These are phyloP conservation scores for Bombus waltoni DNA, from an alignment of 1,140 invertebrate genomes.

Conservation along the genomic window DNA sequence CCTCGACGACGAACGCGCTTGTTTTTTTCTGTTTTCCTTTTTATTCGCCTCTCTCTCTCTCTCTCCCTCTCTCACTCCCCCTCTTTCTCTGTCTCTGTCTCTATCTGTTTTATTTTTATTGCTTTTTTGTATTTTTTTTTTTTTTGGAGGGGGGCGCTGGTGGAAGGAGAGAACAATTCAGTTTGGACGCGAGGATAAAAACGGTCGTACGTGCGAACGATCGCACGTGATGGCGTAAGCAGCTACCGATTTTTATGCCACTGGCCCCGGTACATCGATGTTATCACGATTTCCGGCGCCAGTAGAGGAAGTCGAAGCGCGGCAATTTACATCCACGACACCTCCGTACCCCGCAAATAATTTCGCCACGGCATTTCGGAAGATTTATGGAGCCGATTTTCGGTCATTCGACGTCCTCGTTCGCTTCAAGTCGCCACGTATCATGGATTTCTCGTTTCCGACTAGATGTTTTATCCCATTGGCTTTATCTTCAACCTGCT, in stretches of 20 bases:
- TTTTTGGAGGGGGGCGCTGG: neutral
- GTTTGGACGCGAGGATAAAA: conserved; percentile 5
- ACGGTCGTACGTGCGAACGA: conserved; percentile 18
- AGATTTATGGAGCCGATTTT: conserved; percentile 26
- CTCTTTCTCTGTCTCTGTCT: neutral
- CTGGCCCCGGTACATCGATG: neutral
- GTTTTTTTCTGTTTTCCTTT: neutral
- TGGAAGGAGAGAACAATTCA: neutral
- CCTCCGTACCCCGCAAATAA: neutral
- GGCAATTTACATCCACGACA: conserved; percentile 21
- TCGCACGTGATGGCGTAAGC: conserved; percentile 29
- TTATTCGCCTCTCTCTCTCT: neutral
- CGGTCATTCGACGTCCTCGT: neutral
- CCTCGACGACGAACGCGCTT: conserved; percentile 27
- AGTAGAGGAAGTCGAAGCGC: conserved; percentile 35
- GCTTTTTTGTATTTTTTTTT: neutral
- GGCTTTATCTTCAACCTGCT: neutral
- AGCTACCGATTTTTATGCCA: conserved; percentile 26
- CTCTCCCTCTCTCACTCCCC: neutral
- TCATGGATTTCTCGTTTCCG: neutral
- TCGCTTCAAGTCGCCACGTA: neutral
- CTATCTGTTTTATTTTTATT: neutral
- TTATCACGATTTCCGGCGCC: conserved; percentile 3
- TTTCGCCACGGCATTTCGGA: conserved; percentile 14
- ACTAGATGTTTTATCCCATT: neutral